Evolutionary conservation across 2,113 vertebrate species (phyloP), one percentile per base, ranked within the genome.

Genomic region (Plestiodon gilberti): DNA sequence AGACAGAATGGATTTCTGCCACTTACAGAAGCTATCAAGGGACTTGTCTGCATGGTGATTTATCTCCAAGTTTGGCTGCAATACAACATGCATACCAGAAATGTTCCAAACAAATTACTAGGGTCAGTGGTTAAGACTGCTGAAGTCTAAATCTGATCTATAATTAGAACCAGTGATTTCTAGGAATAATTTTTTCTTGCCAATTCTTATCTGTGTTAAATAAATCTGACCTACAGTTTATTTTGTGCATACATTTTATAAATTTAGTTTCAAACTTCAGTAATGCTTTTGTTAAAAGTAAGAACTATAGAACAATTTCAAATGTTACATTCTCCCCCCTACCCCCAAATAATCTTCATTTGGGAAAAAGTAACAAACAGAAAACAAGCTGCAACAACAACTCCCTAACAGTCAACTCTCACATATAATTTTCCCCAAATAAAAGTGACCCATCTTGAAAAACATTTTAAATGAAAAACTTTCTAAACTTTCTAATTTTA

Each of bases 1-100:
- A 90, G 98, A 98, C 95, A 99, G 96, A 96, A 99, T 98, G 96
- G 98, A 99, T 96, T 98, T 99, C 97, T 99, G 99, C 99, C 99
- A 99, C 93, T 99, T 99, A 96, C 99, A 99, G 97, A 99, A 99
- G 97, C 98, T 99, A 97, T 99, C 98, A 96, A 99, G 98, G 94
- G 99, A 99, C 97, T 99, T 99, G 97, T 99, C 98, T 90, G 99
- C 98, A 91, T 99, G 99, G 94, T 99, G 99, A 96, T 99, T 99
- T 95, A 99, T 99, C 98, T 99, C 98, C 97, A 99, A 97, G 97
- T 99, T 99, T 90, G 98, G 98, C 99, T 99, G 97, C 93, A 97
- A 97, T 96, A 97, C 93, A 97, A 96, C 96, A 95, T 96, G 94
- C 96, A 96, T 94, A 97, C 94, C 95, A 96, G 96, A 95, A 96